Evolutionary conservation across 2,113 vertebrate species (phyloP).

Genomic region (Coreoperca whiteheadi): DNA sequence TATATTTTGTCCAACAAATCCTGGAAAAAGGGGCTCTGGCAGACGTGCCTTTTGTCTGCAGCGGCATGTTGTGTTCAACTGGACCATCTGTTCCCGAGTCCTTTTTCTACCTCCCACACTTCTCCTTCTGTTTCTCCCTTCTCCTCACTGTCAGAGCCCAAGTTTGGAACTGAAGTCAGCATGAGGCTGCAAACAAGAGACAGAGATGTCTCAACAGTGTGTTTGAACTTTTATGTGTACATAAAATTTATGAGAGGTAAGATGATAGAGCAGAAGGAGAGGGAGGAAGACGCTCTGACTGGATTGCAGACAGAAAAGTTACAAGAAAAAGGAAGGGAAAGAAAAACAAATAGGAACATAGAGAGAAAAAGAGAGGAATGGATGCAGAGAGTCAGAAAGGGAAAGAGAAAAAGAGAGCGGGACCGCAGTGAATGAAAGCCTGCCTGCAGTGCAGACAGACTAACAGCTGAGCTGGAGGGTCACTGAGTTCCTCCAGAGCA

Average conservation of each 20-base stretch:
- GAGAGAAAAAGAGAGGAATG: constrained; percentile 21
- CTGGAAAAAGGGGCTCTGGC: constrained; percentile 24
- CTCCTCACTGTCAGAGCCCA: constrained; percentile 41
- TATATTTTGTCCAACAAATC: constrained; percentile 37
- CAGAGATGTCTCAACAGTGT: constrained; percentile 33
- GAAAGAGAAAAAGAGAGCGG: constrained; percentile 31
- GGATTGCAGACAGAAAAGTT: constrained; percentile 18
- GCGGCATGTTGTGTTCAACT: constrained; percentile 45
- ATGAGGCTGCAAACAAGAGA: constrained; percentile 41
- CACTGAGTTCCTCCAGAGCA: constrained; percentile 79
- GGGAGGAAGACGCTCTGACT: constrained; percentile 16
- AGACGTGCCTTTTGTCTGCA: constrained; percentile 29
- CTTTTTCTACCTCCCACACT: constrained; percentile 27
- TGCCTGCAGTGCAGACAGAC: constrained; percentile 73
- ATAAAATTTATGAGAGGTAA: constrained; percentile 51
- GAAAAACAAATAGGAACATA: background rate
- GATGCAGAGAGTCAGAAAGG: constrained; percentile 49
- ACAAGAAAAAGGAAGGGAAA: constrained; percentile 4
- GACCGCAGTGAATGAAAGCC: constrained; percentile 71
- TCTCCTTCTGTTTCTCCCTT: constrained; percentile 17
- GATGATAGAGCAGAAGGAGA: constrained; percentile 11
- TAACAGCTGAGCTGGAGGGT: constrained; percentile 79
- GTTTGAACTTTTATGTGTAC: constrained; percentile 51
- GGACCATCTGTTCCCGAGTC: constrained; percentile 52
- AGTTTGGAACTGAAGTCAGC: constrained; percentile 47